Base-by-base conservation (phyloP, 2,888 invertebrate species). In the Amphipyra tragopoginis region DNA sequence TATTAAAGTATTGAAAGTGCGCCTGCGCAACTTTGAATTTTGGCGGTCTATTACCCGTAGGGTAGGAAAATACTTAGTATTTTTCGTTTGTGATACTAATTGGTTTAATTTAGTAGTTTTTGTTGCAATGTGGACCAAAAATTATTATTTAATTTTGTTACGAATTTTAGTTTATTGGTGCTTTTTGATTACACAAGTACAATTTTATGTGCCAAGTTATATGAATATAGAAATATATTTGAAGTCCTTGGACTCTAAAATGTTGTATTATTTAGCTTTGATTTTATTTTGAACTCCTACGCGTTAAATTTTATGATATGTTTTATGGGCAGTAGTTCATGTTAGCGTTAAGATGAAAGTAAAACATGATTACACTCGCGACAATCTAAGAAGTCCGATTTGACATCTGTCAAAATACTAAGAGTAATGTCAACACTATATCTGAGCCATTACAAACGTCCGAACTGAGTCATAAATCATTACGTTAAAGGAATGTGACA, bases 221-320 rank as follows among this genome's bases (percentile, higher is more conserved):
- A 36, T 10, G 36, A 10, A 36, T 36, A 36, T 10, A 13, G 13
- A 40, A 13, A 4, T 6, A 39, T 33, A 13, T 26, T 34, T 15
- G 5, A 10, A 68, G 70, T 69, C 21, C 44, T 15, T 21, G n/a
- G 8, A 13, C 45, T 50, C 9, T 15, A 50, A 38, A 68, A 45
- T 38, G 8, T 45, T 50, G 14, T 62, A 51, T 51, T 61, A 13
- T 15, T 60, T 68, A 42, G 11, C 6, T 36, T 50, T n/a, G n/a
- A n/a, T n/a, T n/a, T n/a, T n/a, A n/a, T n/a, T n/a, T n/a, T n/a
- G n/a, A n/a, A n/a, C n/a, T 11, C 26, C 5, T 13, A 29, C 7
- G 13, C 9, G 44, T 65, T 69, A 61, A 4, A 36, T 62, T 51
- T 60, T 36, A 21, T 36, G 29, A 21, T 36, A 21, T 45, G 40